Evolutionary conservation across 2,797 vertebrate genomes (phyloP).

Genomic region (Phoebastria nigripes): DNA sequence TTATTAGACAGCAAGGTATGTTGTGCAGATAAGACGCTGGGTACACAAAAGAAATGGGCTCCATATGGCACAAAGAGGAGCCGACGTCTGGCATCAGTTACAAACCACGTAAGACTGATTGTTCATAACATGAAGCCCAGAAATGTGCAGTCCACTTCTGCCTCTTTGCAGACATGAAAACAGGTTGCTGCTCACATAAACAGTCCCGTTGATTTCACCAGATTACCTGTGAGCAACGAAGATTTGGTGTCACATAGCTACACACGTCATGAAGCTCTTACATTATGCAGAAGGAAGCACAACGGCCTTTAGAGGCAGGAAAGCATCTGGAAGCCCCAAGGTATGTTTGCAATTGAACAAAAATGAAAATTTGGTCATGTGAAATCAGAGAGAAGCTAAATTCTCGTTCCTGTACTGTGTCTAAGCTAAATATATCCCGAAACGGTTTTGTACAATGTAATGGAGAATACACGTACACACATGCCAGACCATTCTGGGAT

Average conservation of each 20-base stretch:
- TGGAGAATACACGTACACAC: neutral
- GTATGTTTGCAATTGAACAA: neutral
- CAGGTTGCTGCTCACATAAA: neutral
- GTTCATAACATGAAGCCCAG: neutral
- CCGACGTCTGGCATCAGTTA: rapidly evolving
- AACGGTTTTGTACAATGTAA: neutral
- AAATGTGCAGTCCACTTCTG: neutral
- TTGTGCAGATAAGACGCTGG: neutral
- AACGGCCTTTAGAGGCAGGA: neutral
- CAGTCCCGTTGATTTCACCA: neutral
- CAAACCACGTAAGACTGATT: neutral
- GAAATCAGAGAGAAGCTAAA: neutral
- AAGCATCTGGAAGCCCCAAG: constrained; percentile 3
- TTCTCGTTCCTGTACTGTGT: neutral
- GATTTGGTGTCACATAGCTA: neutral
- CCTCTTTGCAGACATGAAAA: neutral
- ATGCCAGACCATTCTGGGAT: neutral
- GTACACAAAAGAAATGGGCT: neutral
- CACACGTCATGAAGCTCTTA: neutral
- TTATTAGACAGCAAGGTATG: neutral
- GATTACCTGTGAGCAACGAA: neutral
- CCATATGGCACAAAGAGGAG: neutral
- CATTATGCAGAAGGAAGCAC: neutral
- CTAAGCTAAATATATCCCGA: neutral
- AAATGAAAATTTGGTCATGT: neutral